Conservation (phyloP, 2,797 vertebrate species). For the Peromyscus melanophrys region DNA sequence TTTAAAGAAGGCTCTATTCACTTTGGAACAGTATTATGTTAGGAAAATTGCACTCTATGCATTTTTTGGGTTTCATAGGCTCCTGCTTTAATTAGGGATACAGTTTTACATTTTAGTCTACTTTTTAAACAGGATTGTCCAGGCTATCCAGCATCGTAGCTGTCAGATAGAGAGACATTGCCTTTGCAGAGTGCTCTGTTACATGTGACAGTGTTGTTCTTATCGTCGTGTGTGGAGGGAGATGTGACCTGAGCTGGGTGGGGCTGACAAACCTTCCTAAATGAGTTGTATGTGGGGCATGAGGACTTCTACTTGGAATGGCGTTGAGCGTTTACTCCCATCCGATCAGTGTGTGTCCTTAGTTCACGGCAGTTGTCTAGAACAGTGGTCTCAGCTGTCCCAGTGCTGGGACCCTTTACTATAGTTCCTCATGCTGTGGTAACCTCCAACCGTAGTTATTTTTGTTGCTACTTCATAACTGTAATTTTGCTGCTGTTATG, state of each 20-base stretch:
- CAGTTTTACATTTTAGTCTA: background rate
- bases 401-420: background rate
- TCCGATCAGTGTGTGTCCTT: background rate
- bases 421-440: background rate
- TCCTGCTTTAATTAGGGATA: conserved; percentile 74
- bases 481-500: background rate
- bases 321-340: conserved; percentile 26
- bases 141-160: background rate
- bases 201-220: background rate
- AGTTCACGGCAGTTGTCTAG: background rate
- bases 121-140: conserved; percentile 51
- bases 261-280: conserved; percentile 5
- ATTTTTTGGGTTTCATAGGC: conserved; percentile 52
- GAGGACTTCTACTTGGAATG: conserved; percentile 49
- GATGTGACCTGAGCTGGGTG: conserved; percentile 5
- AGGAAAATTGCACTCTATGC: conserved; percentile 23
- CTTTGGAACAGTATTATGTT: conserved; percentile 49
- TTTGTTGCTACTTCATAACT: background rate
- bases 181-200: conserved; percentile 6
- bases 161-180: background rate
- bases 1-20: conserved; percentile 67
- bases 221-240: background rate
- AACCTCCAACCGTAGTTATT: background rate
- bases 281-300: background rate
- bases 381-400: background rate